phyloP scores from a whole-genome alignment of 2,797 vertebrate genomes.

The Lateolabrax maculatus region DNA sequence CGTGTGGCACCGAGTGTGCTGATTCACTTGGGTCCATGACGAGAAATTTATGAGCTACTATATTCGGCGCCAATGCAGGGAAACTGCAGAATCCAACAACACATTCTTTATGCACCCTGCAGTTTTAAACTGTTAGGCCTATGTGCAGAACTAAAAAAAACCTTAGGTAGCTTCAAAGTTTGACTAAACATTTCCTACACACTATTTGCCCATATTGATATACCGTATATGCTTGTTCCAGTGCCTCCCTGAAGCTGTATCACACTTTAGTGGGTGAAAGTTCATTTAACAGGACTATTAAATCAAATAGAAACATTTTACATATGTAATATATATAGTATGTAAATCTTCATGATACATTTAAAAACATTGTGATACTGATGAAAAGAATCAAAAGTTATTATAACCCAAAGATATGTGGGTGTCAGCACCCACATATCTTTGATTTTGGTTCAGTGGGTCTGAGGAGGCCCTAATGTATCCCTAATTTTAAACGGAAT shows the following conservation, averaged over 20 bases:
- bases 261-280: neutral
- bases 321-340: neutral
- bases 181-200: neutral
- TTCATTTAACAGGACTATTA: neutral
- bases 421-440: too few species aligned
- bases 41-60: constrained; percentile 73
- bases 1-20: constrained; percentile 54
- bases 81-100: constrained; percentile 52
- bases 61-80: constrained; percentile 54
- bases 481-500: neutral
- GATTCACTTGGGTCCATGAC: constrained; percentile 70
- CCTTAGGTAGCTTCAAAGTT: constrained; percentile 6
- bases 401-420: too few species aligned
- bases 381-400: too few species aligned
- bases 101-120: neutral
- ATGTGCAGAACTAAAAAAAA: constrained; percentile 10
- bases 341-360: neutral
- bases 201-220: neutral
- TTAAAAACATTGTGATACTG: too few species aligned
- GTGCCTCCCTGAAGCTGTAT: neutral
- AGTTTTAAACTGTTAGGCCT: neutral
- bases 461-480: too few species aligned
- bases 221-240: neutral
- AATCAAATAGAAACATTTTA: neutral
- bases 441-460: neutral